Evolutionary conservation across 2,113 vertebrate species (phyloP).

Genomic region (Notothenia rossii): DNA sequence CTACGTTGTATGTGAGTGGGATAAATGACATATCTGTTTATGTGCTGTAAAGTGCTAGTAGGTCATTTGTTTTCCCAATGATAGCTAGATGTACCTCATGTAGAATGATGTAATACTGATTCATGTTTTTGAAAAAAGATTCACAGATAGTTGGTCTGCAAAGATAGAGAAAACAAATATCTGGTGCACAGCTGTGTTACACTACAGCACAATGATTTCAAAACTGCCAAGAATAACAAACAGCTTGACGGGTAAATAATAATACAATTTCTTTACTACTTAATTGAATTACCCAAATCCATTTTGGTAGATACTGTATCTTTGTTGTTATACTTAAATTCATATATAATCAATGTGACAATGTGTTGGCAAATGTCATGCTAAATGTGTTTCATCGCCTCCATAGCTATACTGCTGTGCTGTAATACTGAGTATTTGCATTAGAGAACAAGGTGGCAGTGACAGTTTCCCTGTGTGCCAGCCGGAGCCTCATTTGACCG

Average conservation of each 20-base stretch:
- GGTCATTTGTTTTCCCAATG: no score
- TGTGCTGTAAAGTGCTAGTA: no score
- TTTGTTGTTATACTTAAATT: not conserved
- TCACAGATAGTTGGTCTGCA: not conserved
- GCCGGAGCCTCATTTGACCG: conserved; percentile 34
- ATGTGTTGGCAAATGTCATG: not conserved
- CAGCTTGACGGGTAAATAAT: not conserved
- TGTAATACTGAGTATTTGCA: not conserved
- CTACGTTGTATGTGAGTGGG: no score
- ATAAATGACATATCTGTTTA: no score
- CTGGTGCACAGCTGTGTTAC: not conserved
- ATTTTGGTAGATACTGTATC: not conserved
- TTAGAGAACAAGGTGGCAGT: conserved; percentile 23
- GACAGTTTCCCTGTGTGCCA: conserved; percentile 35
- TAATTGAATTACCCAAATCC: not conserved
- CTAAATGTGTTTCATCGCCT: not conserved
- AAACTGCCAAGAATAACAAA: not conserved
- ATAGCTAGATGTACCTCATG: no score
- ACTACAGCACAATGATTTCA: not conserved
- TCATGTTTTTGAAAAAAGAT: no score
- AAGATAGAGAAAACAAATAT: not conserved
- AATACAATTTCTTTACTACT: not conserved
- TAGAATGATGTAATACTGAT: no score
- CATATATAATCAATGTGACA: not conserved
- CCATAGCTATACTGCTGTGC: not conserved